phyloP scores from a whole-genome alignment of 2,113 vertebrate species.

The Tor tambroides region DNA sequence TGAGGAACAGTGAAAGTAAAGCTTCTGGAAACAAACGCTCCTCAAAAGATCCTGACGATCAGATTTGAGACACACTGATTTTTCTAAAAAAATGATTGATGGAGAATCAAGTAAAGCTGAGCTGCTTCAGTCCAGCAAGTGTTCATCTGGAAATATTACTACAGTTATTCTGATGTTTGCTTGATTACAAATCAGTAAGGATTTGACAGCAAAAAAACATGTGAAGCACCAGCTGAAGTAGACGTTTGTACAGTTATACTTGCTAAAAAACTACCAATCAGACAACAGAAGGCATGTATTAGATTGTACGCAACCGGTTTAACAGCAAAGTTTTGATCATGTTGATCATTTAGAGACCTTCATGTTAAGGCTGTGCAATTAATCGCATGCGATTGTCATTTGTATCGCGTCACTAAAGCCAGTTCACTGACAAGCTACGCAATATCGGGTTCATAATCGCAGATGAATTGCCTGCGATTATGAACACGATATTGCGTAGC shows the following conservation, averaged over 20 bases:
- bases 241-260: background rate
- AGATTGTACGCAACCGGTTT: background rate
- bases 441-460: too few relatives aligned
- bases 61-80: too few relatives aligned
- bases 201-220: background rate
- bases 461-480: too few relatives aligned
- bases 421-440: too few relatives aligned
- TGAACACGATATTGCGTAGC: too few relatives aligned
- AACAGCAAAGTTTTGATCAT: background rate
- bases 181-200: background rate
- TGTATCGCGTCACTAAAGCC: too few relatives aligned
- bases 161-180: too few relatives aligned
- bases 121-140: background rate
- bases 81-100: too few relatives aligned
- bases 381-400: too few relatives aligned
- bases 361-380: too few relatives aligned
- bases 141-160: background rate
- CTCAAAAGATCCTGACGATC: background rate
- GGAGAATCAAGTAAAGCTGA: background rate
- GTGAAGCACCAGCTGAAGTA: background rate
- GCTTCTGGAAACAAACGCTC: background rate
- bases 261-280: background rate
- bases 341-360: background rate
- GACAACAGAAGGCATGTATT: background rate
- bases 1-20: conserved; percentile 4